These are phyloP conservation scores for Mactra quadrangularis DNA, from an alignment of 1,140 invertebrate species.

Conservation along the genomic window DNA sequence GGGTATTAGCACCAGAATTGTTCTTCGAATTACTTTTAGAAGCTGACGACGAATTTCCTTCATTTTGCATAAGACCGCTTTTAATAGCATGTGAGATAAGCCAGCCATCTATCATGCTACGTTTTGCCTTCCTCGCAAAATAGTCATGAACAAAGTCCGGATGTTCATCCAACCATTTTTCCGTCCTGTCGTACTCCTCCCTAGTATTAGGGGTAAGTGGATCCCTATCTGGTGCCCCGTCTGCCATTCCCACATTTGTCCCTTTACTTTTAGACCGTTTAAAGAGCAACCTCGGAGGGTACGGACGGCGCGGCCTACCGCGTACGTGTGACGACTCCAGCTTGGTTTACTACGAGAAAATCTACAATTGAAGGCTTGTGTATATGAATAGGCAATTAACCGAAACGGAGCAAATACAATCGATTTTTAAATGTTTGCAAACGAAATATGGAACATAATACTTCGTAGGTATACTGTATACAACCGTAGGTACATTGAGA, in stretches of 20 bases:
- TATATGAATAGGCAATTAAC: conserved; percentile 61
- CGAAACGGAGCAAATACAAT: conserved; percentile 50
- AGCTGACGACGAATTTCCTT: conserved; percentile 84
- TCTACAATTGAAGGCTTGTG: conserved; percentile 11
- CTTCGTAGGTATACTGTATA: neutral
- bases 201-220: conserved; percentile 39
- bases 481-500: neutral
- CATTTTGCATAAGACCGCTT: conserved; percentile 74
- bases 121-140: conserved; percentile 96
- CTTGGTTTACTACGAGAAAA: conserved; percentile 13
- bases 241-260: conserved; percentile 44
- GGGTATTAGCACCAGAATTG: conserved; percentile 85
- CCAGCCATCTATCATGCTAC: conserved; percentile 96
- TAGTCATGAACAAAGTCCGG: conserved; percentile 97
- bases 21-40: conserved; percentile 75
- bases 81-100: conserved; percentile 89
- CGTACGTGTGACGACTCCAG: conserved; percentile 50
- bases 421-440: conserved; percentile 60
- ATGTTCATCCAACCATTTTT: conserved; percentile 96
- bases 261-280: conserved; percentile 52
- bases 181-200: conserved; percentile 79
- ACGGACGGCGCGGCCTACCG: conserved; percentile 43
- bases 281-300: conserved; percentile 51
- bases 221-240: conserved; percentile 46
- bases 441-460: conserved; percentile 27